Base-by-base conservation (phyloP, 1,140 invertebrate genomes). In the Cephus cinctus region DNA sequence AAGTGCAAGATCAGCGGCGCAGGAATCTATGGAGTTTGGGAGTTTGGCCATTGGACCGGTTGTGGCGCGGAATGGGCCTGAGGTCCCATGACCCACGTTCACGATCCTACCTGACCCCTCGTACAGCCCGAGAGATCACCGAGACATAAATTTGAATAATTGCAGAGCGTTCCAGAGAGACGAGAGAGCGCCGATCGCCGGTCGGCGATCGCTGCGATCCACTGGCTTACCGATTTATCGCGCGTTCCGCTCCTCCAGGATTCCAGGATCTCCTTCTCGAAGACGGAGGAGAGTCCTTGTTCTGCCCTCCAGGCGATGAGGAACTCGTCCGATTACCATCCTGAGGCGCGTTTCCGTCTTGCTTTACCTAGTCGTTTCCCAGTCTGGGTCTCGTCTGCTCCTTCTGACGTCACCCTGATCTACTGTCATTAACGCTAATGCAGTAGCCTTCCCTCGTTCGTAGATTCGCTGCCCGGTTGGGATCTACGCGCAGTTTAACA, bases 401-500 rank as follows among this genome's bases (percentile, higher is more conserved):
- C 39, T 20, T 23, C 39, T 14, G n/a, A 2, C 16, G 11, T 9
- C 35, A 9, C 16, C 35, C 9, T 11, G n/a, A 15, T 12, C 16
- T 3, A 30, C 2, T 12, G 27, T 11, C 27, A 9, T 30, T 4
- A 30, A 12, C 27, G 27, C 9, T 12, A 30, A 8, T 12, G 27
- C 9, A 12, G 12, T 12, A 9, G 14, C 12, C 9, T 12, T 11
- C 27, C 27, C 11, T 30, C 9, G 27, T 30, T 9, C 12, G 27
- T 15, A 36, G 9, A 52, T 35, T 11, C 25, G 22, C 43, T 31
- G 44, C 16, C 39, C 15, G 30, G 16, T 45, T 31, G 51, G 59
- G 62, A 62, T 56, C 49, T 59, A 59, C 62, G 62, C 59, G 22
- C 52, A 59, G 62, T 61, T 65, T 52, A 61, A 61, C 61, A 59